These are phyloP conservation scores for Phaenicophaeus curvirostris DNA, from an alignment of 2,797 vertebrate genomes.

Conservation along the genomic window DNA sequence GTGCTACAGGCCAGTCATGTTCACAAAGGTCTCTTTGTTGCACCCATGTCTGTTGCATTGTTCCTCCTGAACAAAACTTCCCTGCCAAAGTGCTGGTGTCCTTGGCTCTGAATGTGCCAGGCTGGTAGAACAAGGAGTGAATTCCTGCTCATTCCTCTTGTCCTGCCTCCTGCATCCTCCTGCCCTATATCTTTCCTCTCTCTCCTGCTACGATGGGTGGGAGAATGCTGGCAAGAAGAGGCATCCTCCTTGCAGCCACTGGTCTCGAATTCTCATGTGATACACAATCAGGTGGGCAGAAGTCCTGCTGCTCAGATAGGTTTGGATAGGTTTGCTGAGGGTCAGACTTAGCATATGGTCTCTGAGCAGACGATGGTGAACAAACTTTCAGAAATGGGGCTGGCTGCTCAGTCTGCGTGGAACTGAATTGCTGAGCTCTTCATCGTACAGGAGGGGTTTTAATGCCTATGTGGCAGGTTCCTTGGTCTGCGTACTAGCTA, in stretches of 20 bases:
- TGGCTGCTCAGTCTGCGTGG: not conserved
- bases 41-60: not conserved
- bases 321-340: not conserved
- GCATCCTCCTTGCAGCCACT: not conserved
- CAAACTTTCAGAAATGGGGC: not conserved
- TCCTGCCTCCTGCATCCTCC: not conserved
- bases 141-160: not conserved
- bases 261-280: not conserved
- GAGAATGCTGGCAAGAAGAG: not conserved
- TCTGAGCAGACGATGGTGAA: not conserved
- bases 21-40: conserved; percentile 62
- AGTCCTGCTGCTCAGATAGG: not conserved
- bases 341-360: not conserved
- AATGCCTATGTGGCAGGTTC: not conserved
- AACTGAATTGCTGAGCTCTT: not conserved
- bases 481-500: not conserved
- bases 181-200: not conserved
- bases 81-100: not conserved
- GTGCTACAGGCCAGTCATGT: not conserved
- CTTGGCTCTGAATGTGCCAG: conserved; percentile 22
- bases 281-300: not conserved
- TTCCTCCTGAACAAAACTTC: not conserved
- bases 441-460: fast-evolving
- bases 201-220: fast-evolving
- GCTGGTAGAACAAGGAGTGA: not conserved